phyloP scores from a whole-genome alignment of 2,113 vertebrate species.

The Cheirogaleus medius region DNA sequence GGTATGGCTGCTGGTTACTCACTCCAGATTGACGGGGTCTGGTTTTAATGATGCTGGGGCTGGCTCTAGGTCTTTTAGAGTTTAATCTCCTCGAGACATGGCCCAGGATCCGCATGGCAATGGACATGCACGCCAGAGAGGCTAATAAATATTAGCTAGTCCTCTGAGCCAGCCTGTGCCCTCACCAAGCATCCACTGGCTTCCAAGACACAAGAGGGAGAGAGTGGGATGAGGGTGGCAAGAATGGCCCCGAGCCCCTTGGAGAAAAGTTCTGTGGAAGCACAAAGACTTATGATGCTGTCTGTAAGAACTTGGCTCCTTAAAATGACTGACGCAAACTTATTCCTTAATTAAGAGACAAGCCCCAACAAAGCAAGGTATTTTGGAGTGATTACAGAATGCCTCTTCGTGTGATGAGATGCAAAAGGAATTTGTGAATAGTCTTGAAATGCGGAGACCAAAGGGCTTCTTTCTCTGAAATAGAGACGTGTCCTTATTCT shows the following conservation, averaged over 20 bases:
- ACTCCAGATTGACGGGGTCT: neutral
- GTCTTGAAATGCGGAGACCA: neutral
- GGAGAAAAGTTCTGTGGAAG: neutral
- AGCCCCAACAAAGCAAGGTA: constrained; percentile 46
- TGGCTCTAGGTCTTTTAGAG: neutral
- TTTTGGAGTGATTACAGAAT: neutral
- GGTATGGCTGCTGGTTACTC: neutral
- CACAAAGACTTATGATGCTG: neutral
- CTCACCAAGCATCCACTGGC: neutral
- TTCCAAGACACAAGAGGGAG: neutral
- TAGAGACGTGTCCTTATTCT: neutral
- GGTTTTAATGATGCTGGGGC: neutral
- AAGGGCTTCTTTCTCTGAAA: neutral
- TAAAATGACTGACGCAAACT: neutral
- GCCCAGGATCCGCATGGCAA: neutral
- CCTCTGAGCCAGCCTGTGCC: neutral
- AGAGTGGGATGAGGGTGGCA: rapidly evolving
- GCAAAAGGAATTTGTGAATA: neutral
- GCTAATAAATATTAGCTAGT: neutral
- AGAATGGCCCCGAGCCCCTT: rapidly evolving
- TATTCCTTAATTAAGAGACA: constrained; percentile 53
- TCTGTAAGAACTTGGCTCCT: neutral
- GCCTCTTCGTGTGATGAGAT: neutral
- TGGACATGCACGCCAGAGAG: neutral
- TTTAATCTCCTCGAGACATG: neutral